Evolutionary conservation across 2,888 invertebrate genomes (phyloP).

Genomic region (Tigriopus californicus): DNA sequence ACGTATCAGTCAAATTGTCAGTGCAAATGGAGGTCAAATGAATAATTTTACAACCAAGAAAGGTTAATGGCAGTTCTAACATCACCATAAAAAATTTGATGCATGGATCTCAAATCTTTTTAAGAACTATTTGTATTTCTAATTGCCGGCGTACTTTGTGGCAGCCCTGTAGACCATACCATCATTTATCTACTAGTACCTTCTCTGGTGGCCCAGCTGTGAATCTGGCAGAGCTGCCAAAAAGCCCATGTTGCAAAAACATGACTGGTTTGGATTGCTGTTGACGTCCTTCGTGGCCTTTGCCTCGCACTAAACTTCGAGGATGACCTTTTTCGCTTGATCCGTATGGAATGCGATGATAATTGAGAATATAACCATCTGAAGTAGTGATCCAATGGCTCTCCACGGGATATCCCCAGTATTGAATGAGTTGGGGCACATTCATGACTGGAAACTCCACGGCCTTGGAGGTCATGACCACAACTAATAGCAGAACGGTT

Average conservation of each 20-base stretch:
- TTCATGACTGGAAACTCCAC: background rate
- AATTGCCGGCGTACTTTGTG: too few relatives aligned
- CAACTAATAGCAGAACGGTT: too few relatives aligned
- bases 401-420: constrained; percentile 10
- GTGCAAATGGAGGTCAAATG: too few relatives aligned
- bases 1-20: too few relatives aligned
- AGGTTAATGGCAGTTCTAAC: too few relatives aligned
- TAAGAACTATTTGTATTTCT: too few relatives aligned
- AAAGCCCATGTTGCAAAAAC: background rate
- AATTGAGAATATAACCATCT: constrained; percentile 1
- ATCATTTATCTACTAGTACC: background rate
- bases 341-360: background rate
- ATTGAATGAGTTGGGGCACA: constrained; percentile 1
- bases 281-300: background rate
- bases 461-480: background rate
- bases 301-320: background rate
- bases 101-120: too few relatives aligned
- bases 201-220: background rate
- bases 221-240: background rate
- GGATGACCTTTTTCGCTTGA: background rate
- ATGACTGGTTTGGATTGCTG: background rate
- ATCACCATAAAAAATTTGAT: too few relatives aligned
- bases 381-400: background rate
- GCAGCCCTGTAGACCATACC: too few relatives aligned
- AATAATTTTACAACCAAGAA: too few relatives aligned